phyloP scores from a whole-genome alignment of 2,797 vertebrate genomes.

The Sarcophilus harrisii region DNA sequence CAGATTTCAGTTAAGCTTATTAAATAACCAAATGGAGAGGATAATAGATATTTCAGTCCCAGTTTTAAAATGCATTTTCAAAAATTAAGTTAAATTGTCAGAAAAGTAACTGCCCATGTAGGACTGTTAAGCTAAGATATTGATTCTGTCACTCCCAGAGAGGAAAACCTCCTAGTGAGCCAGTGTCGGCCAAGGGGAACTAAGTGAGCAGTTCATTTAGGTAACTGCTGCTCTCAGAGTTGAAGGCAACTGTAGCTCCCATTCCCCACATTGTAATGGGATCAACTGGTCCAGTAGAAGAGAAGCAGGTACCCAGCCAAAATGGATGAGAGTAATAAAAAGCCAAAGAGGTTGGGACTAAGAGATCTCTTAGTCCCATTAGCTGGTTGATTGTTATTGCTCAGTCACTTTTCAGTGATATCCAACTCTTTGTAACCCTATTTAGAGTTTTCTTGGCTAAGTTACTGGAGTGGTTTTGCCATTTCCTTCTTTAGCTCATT shows the following conservation, averaged over 20 bases:
- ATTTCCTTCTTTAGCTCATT: background rate
- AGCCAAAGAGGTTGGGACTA: accelerated
- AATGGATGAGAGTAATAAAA: background rate
- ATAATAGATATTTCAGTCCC: background rate
- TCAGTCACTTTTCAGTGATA: background rate
- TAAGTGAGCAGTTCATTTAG: background rate
- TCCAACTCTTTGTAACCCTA: background rate
- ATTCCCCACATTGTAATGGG: background rate
- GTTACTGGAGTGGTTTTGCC: background rate
- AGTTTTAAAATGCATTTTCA: background rate
- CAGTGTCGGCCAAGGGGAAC: background rate
- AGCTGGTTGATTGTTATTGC: background rate
- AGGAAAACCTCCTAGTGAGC: background rate
- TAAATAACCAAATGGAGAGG: background rate
- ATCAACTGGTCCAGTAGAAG: background rate
- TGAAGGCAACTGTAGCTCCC: background rate
- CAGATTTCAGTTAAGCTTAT: conserved; percentile 27
- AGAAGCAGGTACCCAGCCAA: background rate
- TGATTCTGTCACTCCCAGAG: background rate
- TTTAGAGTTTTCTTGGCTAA: background rate
- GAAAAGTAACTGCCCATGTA: background rate
- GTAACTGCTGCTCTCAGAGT: background rate
- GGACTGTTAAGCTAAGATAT: background rate
- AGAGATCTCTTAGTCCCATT: background rate
- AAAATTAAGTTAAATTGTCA: background rate